Base-by-base conservation (phyloP, 2,888 invertebrate genomes). In the Chaetoderma sp. region DNA sequence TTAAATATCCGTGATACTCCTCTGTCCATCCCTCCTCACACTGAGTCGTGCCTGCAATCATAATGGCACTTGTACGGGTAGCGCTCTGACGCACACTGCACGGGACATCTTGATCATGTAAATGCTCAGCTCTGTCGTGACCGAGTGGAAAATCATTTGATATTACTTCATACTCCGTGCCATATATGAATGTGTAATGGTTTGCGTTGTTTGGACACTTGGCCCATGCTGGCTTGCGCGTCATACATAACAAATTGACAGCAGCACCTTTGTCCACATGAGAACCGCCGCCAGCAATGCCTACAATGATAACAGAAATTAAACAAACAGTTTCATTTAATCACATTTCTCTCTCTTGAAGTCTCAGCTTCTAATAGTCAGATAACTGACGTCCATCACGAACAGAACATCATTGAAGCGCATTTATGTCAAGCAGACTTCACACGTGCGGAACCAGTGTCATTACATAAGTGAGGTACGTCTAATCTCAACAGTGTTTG, bases 41-140 rank as follows among this genome's bases (percentile, higher is more conserved):
- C 18, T 59, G 47, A 25, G 55, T 60, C 23, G 54, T 60, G 33
- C 64, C 71, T 10, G 68, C 68, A 16, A 71, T 45, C 68, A 68
- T 68, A 4, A 71, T 36, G 42, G 44, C 49, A 23, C 58, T 55
- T n/a, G 39, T 32, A 33, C 65, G 49, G 21, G 57, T 56, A 3
- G 33, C 39, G 8, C 52, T 32, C 45, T 59, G 28, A 25, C 71
- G 69, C 10, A 67, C 69, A n/a, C 67, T 63, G 52, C 71, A 71
- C 10, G 69, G 69, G 16, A 71, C 65, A 39, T 71, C 63, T 6
- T 65, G 65, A 49, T 71, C 54, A n/a, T 56, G 18, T 16, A 23
- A 25, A 52, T 52, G 28, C 2, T 23, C 28, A n/a, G 30, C 33
- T 2, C 27, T 59, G 8, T 32, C 18, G n/a, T n/a, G n/a, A n/a